phyloP scores from a whole-genome alignment of 2,888 invertebrate species.

The Agrochola litura region DNA sequence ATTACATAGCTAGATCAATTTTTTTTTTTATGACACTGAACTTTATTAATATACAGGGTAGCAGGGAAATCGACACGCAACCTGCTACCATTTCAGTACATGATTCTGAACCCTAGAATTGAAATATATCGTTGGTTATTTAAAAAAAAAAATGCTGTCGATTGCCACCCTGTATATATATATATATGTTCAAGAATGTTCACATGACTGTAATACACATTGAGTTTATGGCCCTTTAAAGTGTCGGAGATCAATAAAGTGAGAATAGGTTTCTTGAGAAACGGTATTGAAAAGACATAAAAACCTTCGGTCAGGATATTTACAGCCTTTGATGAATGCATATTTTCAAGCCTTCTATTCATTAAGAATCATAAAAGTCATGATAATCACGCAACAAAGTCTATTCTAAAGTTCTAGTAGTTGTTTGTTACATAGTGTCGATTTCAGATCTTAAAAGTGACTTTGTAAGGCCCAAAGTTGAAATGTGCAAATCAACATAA shows the following conservation, averaged over 20 bases:
- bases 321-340: conserved; percentile 27
- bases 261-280: conserved; percentile 11
- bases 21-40: too few species aligned
- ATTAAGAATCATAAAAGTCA: conserved; percentile 42
- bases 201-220: neutral
- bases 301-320: conserved; percentile 7
- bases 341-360: neutral
- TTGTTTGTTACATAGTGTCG: neutral
- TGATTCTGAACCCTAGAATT: too few species aligned
- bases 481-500: neutral
- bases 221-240: conserved; percentile 9
- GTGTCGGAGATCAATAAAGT: conserved; percentile 22
- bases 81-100: too few species aligned
- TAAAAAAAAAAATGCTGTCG: too few species aligned
- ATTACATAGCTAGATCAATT: too few species aligned
- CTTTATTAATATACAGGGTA: too few species aligned
- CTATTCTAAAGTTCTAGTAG: neutral
- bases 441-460: conserved; percentile 4
- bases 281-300: conserved; percentile 15
- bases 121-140: too few species aligned
- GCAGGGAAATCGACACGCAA: too few species aligned
- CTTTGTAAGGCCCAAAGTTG: neutral
- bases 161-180: too few species aligned
- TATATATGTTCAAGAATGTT: neutral
- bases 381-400: conserved; percentile 31